Conservation (phyloP, 2,797 vertebrate species). For the Chaetodon trifasciatus region DNA sequence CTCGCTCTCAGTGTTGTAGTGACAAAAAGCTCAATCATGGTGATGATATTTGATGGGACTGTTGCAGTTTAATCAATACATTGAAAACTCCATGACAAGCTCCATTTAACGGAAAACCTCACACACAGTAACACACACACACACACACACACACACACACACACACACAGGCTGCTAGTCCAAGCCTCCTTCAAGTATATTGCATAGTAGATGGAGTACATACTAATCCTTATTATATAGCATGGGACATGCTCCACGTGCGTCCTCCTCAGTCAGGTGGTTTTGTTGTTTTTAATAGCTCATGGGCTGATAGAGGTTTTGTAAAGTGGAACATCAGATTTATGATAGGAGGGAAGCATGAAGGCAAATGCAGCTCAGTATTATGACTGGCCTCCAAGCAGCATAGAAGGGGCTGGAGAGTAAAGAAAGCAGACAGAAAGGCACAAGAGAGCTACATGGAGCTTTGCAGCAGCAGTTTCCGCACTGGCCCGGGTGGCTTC, state of each 20-base stretch:
- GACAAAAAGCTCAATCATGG: constrained; percentile 45
- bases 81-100: constrained; percentile 26
- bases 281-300: constrained; percentile 44
- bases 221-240: constrained; percentile 4
- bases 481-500: not conserved
- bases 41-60: constrained; percentile 35
- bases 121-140: not conserved
- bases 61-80: constrained; percentile 47
- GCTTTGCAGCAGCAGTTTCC: not conserved
- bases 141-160: not conserved
- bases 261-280: constrained; percentile 18
- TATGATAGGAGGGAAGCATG: constrained; percentile 48
- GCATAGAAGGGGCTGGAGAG: constrained; percentile 24
- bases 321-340: constrained; percentile 57
- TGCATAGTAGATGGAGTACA: not conserved
- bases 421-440: constrained; percentile 41
- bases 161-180: not conserved
- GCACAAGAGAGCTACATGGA: constrained; percentile 14
- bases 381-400: constrained; percentile 37
- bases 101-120: constrained; percentile 10
- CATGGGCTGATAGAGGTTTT: constrained; percentile 13
- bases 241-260: not conserved
- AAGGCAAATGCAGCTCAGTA: constrained; percentile 46
- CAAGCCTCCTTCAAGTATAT: constrained; percentile 1
- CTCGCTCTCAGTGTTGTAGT: constrained; percentile 6